Base-by-base conservation (phyloP, 2,888 invertebrate genomes). In the Parapristionchus giblindavisi region DNA sequence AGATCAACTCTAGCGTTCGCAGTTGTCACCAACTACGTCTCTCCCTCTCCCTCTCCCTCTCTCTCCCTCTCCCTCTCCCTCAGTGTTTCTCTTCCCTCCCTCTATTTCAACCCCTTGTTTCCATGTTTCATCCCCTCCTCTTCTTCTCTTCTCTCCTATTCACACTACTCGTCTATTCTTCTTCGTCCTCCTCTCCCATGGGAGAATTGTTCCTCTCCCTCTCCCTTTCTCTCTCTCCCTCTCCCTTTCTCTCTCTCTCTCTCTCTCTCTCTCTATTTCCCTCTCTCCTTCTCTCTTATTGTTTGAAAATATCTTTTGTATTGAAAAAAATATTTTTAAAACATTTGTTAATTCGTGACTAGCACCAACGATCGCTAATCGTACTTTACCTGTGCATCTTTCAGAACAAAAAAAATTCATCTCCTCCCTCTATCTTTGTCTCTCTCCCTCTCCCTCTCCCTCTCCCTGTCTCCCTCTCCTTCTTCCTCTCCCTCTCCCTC, bases 401-500 rank as follows among this genome's bases (percentile, higher is more conserved):
- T 14, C 43, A 14, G 43, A 43, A 14, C 8, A 43, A 17, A 14
- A 17, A 43, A 14, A 17, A 14, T 8, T 43, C 43, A 43, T 43
- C 43, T 17, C 43, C 43, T 17, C 11, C 43, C 43, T 43, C 43
- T 17, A 43, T 8, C 11, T 14, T 14, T 14, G 17, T 8, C 43
- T 14, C 43, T 17, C 43, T 17, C 43, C 43, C 43, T 43, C 43
- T 17, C 43, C 43, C 43, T 11, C 38, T 40, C 51, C 40, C 48
- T 32, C 43, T 43, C 63, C 29, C 63, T 40, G 4, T 43, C 63
- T 34, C 48, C n/a, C 51, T 29, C 21, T 51, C 68, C 52, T 52
- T 34, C n/a, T n/a, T 65, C 65, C 48, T 40, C 21, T 38, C 52
- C 40, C 6, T 36, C 61, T 61, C 61, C n/a, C 21, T 36, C 66